A percentile compares a stretch with the other conserved stretches of the same genome.
phyloP scores from a whole-genome alignment of 2,888 invertebrate species.

The Lepidochitona cinerea region DNA sequence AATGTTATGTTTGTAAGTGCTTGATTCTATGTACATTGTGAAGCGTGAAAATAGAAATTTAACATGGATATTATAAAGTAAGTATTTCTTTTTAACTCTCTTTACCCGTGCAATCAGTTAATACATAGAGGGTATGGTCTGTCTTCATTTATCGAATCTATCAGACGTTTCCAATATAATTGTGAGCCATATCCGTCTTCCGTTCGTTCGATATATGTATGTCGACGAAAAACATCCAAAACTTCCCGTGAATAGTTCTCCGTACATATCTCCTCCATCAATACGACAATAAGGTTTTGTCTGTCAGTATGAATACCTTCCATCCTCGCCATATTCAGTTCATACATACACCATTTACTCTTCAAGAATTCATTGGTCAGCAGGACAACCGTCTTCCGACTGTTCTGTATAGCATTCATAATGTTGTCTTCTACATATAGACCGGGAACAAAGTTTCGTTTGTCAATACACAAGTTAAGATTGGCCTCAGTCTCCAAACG shows the following conservation, averaged over 20 bases:
- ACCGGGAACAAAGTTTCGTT: conserved; percentile 30
- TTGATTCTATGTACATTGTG: no score
- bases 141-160: no score
- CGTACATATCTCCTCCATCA: conserved; percentile 16
- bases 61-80: no score
- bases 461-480: conserved; percentile 27
- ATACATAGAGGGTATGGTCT: no score
- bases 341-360: conserved; percentile 36
- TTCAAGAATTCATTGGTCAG: conserved; percentile 22
- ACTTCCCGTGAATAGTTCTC: conserved; percentile 18
- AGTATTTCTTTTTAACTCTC: no score
- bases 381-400: conserved; percentile 29
- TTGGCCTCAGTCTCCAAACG: conserved; percentile 20
- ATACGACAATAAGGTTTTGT: conserved; percentile 25
- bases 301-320: conserved; percentile 24
- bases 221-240: conserved; percentile 13
- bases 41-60: no score
- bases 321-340: conserved; percentile 32
- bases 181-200: neutral
- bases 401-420: conserved; percentile 29
- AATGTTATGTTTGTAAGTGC: no score
- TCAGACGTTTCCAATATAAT: neutral
- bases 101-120: no score
- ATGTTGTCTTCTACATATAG: conserved; percentile 30
- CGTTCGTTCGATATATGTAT: neutral